phyloP scores from a whole-genome alignment of 1,140 invertebrate genomes.

The Plutomurus gul region DNA sequence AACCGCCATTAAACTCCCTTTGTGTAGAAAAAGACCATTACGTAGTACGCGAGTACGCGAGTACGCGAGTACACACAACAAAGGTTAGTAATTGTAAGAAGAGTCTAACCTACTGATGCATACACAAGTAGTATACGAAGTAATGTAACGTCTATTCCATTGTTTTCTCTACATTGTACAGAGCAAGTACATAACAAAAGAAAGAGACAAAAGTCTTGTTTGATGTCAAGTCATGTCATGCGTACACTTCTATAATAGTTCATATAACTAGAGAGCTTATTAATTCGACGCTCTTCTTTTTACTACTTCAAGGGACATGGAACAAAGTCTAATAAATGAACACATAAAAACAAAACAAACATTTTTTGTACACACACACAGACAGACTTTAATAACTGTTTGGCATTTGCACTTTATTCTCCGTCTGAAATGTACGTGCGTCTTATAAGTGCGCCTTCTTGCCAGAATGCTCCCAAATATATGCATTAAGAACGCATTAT shows the following conservation, averaged over 20 bases:
- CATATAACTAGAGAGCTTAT: background rate
- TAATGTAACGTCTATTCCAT: background rate
- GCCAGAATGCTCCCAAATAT: no score
- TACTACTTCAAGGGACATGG: background rate
- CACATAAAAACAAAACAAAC: conserved; percentile 23
- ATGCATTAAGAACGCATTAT: no score
- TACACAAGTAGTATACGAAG: no score
- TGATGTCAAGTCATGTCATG: background rate
- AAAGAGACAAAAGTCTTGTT: background rate
- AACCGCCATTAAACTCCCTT: no score
- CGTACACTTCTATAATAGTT: no score
- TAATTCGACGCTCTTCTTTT: background rate
- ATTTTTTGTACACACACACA: background rate
- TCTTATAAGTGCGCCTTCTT: no score
- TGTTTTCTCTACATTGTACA: background rate
- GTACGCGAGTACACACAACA: no score
- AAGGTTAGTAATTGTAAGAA: no score
- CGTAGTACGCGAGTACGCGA: no score
- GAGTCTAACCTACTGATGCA: no score
- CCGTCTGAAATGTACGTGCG: no score
- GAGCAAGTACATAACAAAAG: background rate
- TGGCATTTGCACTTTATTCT: background rate
- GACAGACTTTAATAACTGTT: background rate
- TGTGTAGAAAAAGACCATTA: no score
- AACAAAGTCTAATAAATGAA: background rate